Conservation (phyloP, 2,113 vertebrate species). For the Helogale parvula region DNA sequence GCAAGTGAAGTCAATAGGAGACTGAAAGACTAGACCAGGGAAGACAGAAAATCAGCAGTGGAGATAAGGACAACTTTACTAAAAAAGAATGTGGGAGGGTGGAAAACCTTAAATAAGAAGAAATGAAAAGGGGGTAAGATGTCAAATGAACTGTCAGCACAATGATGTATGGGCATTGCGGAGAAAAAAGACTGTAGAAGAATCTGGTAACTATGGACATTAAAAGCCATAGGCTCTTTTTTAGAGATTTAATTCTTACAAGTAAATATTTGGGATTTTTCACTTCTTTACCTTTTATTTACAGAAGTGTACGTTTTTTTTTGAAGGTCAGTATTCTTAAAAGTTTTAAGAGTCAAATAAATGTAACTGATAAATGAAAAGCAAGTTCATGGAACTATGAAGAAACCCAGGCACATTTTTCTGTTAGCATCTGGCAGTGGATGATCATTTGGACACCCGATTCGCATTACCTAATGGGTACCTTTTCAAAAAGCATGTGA, state of each 20-base stretch:
- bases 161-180: background rate
- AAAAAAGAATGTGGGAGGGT: background rate
- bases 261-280: conserved; percentile 21
- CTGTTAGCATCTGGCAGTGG: background rate
- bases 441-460: background rate
- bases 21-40: background rate
- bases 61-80: background rate
- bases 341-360: conserved; percentile 28
- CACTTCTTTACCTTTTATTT: background rate
- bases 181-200: background rate
- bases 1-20: background rate
- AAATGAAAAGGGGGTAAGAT: background rate
- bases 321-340: background rate
- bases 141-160: background rate
- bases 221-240: background rate
- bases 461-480: background rate
- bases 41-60: background rate
- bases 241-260: background rate
- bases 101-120: background rate
- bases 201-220: background rate
- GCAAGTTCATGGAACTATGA: background rate
- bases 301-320: background rate
- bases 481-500: background rate
- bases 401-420: background rate
- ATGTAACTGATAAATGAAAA: background rate